phyloP scores from a whole-genome alignment of 2,113 vertebrate species.

The Scartelaos histophorus region DNA sequence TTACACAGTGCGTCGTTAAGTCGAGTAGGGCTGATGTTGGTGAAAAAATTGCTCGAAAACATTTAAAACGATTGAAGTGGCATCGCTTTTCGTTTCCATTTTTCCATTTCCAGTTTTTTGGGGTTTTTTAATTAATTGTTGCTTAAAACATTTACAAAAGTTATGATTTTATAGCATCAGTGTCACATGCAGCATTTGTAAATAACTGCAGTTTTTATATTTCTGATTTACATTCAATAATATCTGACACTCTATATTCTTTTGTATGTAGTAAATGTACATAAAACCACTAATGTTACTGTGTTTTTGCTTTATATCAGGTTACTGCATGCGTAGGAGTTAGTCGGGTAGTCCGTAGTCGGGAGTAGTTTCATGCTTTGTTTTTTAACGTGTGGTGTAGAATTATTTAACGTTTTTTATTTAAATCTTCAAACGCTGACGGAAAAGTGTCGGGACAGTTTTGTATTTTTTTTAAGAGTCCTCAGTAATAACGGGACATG shows the following conservation, averaged over 20 bases:
- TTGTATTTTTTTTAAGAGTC: not conserved
- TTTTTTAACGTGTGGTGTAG: not conserved
- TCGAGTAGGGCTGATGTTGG: too few species aligned
- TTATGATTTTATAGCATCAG: not conserved
- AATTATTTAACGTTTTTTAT: not conserved
- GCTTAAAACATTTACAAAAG: too few species aligned
- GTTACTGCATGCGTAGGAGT: conserved; percentile 57
- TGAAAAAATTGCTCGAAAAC: too few species aligned
- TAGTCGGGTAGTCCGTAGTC: not conserved
- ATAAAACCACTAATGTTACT: conserved; percentile 31
- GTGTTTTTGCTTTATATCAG: conserved; percentile 30
- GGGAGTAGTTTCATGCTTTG: not conserved
- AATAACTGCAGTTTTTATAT: conserved; percentile 56
- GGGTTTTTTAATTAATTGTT: too few species aligned
- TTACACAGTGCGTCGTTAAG: too few species aligned
- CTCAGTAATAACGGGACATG: conserved; percentile 53
- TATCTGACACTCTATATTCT: conserved; percentile 35
- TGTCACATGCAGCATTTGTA: conserved; percentile 15
- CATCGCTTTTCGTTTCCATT: too few species aligned
- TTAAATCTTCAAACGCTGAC: not conserved
- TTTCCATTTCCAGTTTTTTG: too few species aligned
- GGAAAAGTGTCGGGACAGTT: not conserved
- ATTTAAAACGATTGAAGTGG: too few species aligned
- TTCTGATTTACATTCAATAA: conserved; percentile 54
- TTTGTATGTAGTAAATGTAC: conserved; percentile 51